Evolutionary conservation across 2,113 vertebrate species (phyloP).

Genomic region (Caretta caretta): DNA sequence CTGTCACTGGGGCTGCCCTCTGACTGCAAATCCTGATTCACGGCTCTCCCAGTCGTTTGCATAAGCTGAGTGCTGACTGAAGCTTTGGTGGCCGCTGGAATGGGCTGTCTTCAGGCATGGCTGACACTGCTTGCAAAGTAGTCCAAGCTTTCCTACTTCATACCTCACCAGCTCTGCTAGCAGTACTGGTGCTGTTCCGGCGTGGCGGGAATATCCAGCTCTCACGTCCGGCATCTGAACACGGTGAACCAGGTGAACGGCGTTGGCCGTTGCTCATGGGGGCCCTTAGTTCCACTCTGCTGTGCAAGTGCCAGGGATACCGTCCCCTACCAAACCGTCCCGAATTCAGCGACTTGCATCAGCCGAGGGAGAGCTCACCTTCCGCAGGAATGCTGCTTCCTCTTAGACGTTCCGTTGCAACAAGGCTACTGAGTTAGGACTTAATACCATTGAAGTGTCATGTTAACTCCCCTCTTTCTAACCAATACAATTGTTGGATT

Average conservation of each 20-base stretch:
- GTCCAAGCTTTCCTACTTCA: rapidly evolving
- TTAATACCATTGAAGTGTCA: background rate
- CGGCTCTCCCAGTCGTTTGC: background rate
- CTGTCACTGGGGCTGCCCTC: background rate
- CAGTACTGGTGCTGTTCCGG: rapidly evolving
- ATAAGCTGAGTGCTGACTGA: background rate
- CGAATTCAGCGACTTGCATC: rapidly evolving
- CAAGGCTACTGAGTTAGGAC: background rate
- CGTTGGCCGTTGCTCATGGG: rapidly evolving
- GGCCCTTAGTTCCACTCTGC: background rate
- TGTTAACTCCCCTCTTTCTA: background rate
- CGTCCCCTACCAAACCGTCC: background rate
- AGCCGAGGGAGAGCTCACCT: rapidly evolving
- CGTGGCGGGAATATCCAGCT: background rate
- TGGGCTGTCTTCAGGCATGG: background rate
- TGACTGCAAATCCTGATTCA: background rate
- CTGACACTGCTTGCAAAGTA: no score
- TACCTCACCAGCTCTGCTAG: rapidly evolving
- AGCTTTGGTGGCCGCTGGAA: background rate
- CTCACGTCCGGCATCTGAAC: rapidly evolving
- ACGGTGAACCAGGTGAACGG: background rate
- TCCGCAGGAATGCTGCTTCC: background rate
- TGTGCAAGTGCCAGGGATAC: rapidly evolving
- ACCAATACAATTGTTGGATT: background rate
- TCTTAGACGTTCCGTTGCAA: rapidly evolving